A percentile compares a stretch with the other conserved stretches of the same genome.
phyloP scores from a whole-genome alignment of 2,113 vertebrate species.

The Cebidichthys violaceus region DNA sequence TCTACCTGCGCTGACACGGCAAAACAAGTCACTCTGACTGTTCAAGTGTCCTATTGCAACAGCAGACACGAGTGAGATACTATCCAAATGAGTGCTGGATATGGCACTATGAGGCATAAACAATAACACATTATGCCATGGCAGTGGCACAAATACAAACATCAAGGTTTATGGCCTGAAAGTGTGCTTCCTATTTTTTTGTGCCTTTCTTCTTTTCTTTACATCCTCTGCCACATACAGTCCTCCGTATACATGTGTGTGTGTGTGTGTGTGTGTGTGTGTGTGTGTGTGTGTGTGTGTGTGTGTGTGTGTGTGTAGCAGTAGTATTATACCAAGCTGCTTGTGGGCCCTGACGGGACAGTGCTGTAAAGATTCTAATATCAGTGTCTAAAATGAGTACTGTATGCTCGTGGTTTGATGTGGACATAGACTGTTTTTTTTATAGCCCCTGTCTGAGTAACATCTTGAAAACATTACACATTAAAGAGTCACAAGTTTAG shows the following conservation, averaged over 20 bases:
- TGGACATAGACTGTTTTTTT: constrained; percentile 31
- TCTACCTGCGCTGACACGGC: constrained; percentile 33
- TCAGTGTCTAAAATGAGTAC: constrained; percentile 43
- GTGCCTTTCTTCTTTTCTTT: background rate
- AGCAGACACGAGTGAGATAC: background rate
- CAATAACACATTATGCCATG: background rate
- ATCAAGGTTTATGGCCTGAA: background rate
- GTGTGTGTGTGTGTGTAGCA: constrained; percentile 16
- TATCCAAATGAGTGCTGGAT: background rate
- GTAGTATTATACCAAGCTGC: constrained; percentile 54
- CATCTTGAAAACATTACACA: constrained; percentile 75
- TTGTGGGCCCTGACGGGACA: constrained; percentile 41
- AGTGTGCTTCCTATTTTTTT: constrained; percentile 29
- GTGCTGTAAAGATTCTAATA: constrained; percentile 60
- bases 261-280: constrained; percentile 22
- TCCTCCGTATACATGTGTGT: background rate
- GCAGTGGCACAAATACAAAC: background rate
- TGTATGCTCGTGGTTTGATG: constrained; percentile 27
- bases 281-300: constrained; percentile 9
- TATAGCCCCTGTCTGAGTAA: constrained; percentile 43
- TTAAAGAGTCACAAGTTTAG: constrained; percentile 64
- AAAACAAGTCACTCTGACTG: constrained; percentile 21
- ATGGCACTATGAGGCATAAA: background rate
- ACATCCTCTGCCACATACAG: constrained; percentile 24
- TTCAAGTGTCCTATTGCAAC: background rate